Conservation (phyloP, 2,888 invertebrate genomes). For the Caenorhabditis macrosperma region DNA sequence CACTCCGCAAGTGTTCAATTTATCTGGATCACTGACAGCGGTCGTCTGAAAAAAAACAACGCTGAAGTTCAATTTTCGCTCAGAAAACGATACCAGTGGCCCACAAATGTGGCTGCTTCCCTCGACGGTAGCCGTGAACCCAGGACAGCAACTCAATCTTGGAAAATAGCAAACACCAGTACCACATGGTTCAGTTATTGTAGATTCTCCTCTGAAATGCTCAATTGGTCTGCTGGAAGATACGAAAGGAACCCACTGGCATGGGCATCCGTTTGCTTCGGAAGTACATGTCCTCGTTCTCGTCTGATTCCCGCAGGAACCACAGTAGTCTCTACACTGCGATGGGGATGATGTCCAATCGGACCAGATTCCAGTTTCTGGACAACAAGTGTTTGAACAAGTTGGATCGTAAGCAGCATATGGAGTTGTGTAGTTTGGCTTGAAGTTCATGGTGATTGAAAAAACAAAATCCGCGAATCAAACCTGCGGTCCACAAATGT, state of each 20-base stretch:
- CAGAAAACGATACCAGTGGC: slow-evolving; percentile 27
- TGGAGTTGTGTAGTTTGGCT: slow-evolving; percentile 50
- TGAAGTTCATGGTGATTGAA: background rate
- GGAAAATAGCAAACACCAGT: slow-evolving; percentile 65
- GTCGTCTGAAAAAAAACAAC: slow-evolving; percentile 3
- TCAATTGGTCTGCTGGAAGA: background rate
- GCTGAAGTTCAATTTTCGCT: background rate
- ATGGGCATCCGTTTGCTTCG: slow-evolving; percentile 65
- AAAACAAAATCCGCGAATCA: too few species aligned
- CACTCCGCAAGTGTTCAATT: slow-evolving; percentile 57
- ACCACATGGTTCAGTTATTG: slow-evolving; percentile 50
- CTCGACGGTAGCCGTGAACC: slow-evolving; percentile 44
- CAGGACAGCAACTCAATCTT: slow-evolving; percentile 61
- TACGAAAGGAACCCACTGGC: slow-evolving; percentile 51
- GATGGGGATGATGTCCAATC: slow-evolving; percentile 60
- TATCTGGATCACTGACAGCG: slow-evolving; percentile 18
- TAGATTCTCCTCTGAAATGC: slow-evolving; percentile 52
- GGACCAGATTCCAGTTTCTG: slow-evolving; percentile 63
- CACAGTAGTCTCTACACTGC: slow-evolving; percentile 65
- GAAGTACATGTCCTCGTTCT: slow-evolving; percentile 63
- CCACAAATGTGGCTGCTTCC: slow-evolving; percentile 44
- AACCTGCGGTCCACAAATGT: slow-evolving; percentile 64
- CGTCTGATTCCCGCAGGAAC: slow-evolving; percentile 65
- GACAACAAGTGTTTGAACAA: slow-evolving; percentile 49
- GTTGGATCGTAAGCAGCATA: slow-evolving; percentile 48